Conservation (phyloP, 2,113 vertebrate genomes). For the Hypocryptadius cinnamomeus region DNA sequence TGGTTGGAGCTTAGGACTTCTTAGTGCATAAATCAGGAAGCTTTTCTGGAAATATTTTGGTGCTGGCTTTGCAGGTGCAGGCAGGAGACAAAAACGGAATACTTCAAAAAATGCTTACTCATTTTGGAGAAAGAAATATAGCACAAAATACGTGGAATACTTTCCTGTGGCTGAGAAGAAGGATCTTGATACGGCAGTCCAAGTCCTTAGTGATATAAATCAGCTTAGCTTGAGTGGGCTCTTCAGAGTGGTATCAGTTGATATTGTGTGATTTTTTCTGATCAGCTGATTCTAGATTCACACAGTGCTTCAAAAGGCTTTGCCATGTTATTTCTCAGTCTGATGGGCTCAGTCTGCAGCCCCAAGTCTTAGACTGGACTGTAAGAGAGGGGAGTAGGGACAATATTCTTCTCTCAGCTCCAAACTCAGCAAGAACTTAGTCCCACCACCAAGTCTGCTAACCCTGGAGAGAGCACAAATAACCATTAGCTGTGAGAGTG, state of each 20-base stretch:
- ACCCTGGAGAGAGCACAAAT: not conserved
- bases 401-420: not conserved
- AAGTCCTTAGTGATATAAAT: not conserved
- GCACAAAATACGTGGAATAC: not conserved
- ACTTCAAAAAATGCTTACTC: conserved; percentile 39
- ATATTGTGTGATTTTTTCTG: not conserved
- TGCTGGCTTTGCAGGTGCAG: conserved; percentile 45
- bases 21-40: not conserved
- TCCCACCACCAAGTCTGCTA: not conserved
- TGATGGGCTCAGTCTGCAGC: not conserved
- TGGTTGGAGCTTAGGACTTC: not conserved
- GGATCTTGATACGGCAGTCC: not conserved
- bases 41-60: conserved; percentile 29
- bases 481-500: not conserved
- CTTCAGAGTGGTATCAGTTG: not conserved
- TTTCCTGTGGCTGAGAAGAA: not conserved
- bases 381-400: not conserved
- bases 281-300: not conserved
- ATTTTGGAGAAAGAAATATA: conserved; percentile 1
- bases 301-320: not conserved
- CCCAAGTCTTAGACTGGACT: not conserved
- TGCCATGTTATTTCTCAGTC: not conserved
- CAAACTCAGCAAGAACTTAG: not conserved
- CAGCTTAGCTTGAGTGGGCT: not conserved
- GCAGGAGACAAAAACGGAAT: conserved; percentile 33